A percentile compares a stretch with the other conserved stretches of the same genome.
These are phyloP conservation scores for Sebastes iracundus DNA, from an alignment of 2,797 vertebrate species.

Conservation along the genomic window DNA sequence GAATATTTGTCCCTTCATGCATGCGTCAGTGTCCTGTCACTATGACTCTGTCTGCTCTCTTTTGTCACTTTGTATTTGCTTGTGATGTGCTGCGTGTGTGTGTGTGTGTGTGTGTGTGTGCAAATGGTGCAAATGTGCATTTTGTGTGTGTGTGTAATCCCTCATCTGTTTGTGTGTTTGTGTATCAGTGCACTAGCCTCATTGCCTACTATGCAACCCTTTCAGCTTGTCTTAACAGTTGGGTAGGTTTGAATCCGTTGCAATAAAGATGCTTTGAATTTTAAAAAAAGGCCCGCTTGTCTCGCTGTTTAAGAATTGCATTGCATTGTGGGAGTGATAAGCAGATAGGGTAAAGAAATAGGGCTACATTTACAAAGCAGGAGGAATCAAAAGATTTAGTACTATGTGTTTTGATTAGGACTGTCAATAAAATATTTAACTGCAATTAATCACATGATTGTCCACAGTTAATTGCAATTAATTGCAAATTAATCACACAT, in stretches of 20 bases:
- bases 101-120: background rate
- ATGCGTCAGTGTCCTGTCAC: conserved; percentile 65
- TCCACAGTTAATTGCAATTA: no score
- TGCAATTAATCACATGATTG: no score
- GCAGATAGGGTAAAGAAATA: background rate
- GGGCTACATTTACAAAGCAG: background rate
- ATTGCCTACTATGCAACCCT: conserved; percentile 9
- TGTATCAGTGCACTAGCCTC: background rate
- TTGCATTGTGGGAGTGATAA: conserved; percentile 6
- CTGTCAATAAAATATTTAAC: no score
- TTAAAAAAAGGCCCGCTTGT: background rate
- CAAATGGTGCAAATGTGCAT: background rate
- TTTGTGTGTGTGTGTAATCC: conserved; percentile 11
- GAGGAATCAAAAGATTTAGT: background rate
- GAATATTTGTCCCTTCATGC: conserved; percentile 57
- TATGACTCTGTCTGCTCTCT: conserved; percentile 55
- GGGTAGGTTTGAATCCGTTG: background rate
- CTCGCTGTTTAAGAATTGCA: background rate
- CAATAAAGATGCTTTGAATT: conserved; percentile 9
- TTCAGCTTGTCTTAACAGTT: conserved; percentile 22
- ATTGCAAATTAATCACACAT: no score
- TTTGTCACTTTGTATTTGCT: conserved; percentile 70
- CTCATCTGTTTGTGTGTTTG: conserved; percentile 18
- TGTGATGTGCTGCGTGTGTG: conserved; percentile 23
- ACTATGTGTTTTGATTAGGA: background rate